Evolutionary conservation across 2,888 invertebrate genomes (phyloP).

Genomic region (Chymomyza amoena): DNA sequence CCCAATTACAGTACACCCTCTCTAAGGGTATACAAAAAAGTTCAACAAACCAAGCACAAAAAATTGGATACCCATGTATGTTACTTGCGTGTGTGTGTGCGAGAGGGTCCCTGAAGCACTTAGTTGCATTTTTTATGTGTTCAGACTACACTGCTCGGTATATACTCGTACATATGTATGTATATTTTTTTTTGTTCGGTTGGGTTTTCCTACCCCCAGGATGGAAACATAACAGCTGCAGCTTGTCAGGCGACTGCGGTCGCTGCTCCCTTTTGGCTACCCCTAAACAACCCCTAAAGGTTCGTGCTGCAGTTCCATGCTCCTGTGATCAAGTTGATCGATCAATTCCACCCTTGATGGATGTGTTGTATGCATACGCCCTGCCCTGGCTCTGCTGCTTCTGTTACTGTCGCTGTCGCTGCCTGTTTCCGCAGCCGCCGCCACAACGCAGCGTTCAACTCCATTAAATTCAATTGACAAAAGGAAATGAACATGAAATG

Average conservation of each 20-base stretch:
- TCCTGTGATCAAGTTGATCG: conserved; percentile 65
- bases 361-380: neutral
- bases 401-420: neutral
- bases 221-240: conserved; percentile 2
- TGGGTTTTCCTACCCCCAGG: neutral
- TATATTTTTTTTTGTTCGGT: neutral
- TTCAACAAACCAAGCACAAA: neutral
- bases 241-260: neutral
- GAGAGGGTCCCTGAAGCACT: neutral
- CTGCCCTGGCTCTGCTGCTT: neutral
- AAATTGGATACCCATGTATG: neutral
- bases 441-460: conserved; percentile 39
- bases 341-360: conserved; percentile 64
- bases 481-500: conserved; percentile 68
- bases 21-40: neutral
- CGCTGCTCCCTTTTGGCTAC: neutral
- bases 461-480: conserved; percentile 63
- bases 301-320: conserved; percentile 38
- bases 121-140: neutral
- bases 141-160: neutral
- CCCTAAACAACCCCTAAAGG: neutral
- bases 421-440: neutral
- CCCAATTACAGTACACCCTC: neutral
- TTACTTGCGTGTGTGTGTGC: neutral
- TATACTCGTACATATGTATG: neutral